A percentile compares a stretch with the other conserved stretches of the same genome.
Evolutionary conservation across 2,113 vertebrate species (phyloP).

Genomic region (Festucalex cinctus): DNA sequence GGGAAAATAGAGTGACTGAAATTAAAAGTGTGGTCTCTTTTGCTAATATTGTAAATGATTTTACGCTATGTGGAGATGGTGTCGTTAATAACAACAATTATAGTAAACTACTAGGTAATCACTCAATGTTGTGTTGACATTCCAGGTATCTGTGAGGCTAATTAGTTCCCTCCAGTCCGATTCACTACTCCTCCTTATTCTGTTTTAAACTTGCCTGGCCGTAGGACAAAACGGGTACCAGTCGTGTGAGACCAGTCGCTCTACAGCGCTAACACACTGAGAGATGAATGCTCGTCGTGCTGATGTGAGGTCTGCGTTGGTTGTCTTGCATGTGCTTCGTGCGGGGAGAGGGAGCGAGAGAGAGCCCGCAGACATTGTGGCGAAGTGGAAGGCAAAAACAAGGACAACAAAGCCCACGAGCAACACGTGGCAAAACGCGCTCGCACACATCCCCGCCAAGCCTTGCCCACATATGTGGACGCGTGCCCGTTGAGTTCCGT

Average conservation of each 20-base stretch:
- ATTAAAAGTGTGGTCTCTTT: too few species aligned
- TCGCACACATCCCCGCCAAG: background rate
- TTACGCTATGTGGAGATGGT: too few species aligned
- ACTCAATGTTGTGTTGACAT: background rate
- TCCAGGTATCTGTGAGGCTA: background rate
- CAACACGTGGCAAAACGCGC: conserved; percentile 15
- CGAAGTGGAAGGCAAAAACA: conserved; percentile 6
- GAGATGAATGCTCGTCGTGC: background rate
- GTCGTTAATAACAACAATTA: too few species aligned
- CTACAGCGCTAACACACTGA: background rate
- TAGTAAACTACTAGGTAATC: background rate
- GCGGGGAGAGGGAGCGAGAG: background rate
- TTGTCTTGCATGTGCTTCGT: background rate
- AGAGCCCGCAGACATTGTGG: conserved; percentile 4
- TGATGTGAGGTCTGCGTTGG: background rate
- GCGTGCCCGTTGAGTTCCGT: conserved; percentile 16
- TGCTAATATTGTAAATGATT: too few species aligned
- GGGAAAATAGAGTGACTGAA: too few species aligned
- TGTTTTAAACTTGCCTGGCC: background rate
- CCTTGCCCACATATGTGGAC: conserved; percentile 10
- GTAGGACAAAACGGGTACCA: background rate
- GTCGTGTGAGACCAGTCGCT: background rate
- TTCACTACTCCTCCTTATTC: background rate
- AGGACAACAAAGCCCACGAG: conserved; percentile 11
- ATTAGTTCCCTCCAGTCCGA: background rate